A percentile compares a stretch with the other conserved stretches of the same genome.
Conservation (phyloP, 2,797 vertebrate genomes). For the Pristis pectinata region DNA sequence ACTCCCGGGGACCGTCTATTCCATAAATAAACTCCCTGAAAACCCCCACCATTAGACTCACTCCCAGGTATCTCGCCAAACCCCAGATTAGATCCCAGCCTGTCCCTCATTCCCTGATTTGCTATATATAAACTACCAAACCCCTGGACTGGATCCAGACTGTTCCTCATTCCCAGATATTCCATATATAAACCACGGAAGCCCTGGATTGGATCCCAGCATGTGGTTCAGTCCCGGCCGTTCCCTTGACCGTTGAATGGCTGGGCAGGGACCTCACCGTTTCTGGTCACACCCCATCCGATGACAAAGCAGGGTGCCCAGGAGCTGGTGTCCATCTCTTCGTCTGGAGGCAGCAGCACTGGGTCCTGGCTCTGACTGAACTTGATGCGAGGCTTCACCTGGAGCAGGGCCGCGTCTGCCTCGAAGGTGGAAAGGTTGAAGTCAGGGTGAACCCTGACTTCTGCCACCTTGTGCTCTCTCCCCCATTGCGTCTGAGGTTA, state of each 20-base stretch:
- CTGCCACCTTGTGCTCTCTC: background rate
- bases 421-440: background rate
- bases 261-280: background rate
- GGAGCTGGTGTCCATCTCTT: rapidly evolving
- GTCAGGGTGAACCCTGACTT: background rate
- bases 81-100: background rate
- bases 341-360: background rate
- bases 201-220: too few species aligned
- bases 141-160: background rate
- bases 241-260: too few species aligned
- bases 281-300: background rate
- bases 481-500: rapidly evolving
- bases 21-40: too few species aligned
- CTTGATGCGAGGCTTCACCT: background rate
- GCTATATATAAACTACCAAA: background rate
- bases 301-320: background rate
- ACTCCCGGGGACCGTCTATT: too few species aligned
- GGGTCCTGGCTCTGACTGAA: background rate
- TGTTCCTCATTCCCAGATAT: too few species aligned
- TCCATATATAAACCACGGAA: too few species aligned
- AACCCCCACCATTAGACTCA: too few species aligned
- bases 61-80: background rate
- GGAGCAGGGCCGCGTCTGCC: background rate
- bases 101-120: background rate
- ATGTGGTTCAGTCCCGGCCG: background rate